Conservation (phyloP, 2,113 vertebrate species). For the Romanogobio albipinnatus region DNA sequence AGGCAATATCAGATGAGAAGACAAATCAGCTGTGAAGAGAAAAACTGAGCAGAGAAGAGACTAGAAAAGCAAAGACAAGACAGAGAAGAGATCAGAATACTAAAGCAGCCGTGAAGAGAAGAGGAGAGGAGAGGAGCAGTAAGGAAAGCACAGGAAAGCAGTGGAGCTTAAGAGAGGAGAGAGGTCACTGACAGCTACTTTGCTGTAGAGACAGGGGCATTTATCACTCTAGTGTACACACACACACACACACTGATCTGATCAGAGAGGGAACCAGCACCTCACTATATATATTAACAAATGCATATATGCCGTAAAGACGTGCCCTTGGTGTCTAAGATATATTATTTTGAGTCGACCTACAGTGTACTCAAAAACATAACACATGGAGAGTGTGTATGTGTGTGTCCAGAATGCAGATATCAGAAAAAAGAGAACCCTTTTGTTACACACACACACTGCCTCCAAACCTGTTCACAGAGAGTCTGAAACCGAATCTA, state of each 20-base stretch:
- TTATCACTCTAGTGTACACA: conserved; percentile 67
- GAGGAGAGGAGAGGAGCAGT: conserved; percentile 30
- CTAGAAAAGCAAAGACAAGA: not conserved
- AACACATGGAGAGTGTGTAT: not conserved
- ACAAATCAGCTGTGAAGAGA: not conserved
- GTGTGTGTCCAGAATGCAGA: not conserved
- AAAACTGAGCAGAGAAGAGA: conserved; percentile 29
- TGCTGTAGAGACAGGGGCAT: conserved; percentile 81
- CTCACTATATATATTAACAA: conserved; percentile 1
- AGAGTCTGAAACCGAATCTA: conserved; percentile 27
- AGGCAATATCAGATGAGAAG: not conserved
- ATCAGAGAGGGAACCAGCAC: conserved; percentile 13
- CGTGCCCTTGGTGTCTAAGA: not conserved
- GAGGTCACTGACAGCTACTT: conserved; percentile 76
- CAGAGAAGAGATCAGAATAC: not conserved
- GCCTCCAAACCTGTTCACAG: not conserved
- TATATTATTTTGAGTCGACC: not conserved
- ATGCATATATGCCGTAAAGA: not conserved
- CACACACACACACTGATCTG: conserved; percentile 44
- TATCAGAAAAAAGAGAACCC: conserved; percentile 32
- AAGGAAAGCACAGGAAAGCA: conserved; percentile 28
- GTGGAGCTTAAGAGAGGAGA: conserved; percentile 7
- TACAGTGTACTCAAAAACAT: not conserved
- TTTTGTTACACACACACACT: not conserved
- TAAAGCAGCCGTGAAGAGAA: not conserved